Evolutionary conservation across 2,797 vertebrate genomes (phyloP).

Genomic region (Apogon talboti): DNA sequence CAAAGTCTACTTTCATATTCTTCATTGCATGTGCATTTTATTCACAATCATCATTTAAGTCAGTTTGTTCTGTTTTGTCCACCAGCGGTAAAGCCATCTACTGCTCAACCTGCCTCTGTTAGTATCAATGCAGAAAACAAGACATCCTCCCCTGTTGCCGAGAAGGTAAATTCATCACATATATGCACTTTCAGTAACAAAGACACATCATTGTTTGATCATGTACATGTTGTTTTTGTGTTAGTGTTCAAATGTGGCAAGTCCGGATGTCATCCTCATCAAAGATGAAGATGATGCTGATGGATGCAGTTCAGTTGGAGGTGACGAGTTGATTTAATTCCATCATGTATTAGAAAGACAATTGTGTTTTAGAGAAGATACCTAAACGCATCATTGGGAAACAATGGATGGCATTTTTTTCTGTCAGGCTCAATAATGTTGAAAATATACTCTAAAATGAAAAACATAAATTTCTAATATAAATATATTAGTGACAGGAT

Average conservation of each 20-base stretch:
- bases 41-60: background rate
- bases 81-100: slow-evolving; percentile 52
- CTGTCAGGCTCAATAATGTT: too few relatives aligned
- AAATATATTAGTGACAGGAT: too few relatives aligned
- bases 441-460: too few relatives aligned
- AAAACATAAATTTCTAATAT: too few relatives aligned
- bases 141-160: slow-evolving; percentile 15
- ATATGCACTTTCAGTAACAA: background rate
- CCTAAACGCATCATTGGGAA: too few relatives aligned
- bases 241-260: slow-evolving; percentile 64
- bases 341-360: too few relatives aligned
- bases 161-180: slow-evolving; percentile 45
- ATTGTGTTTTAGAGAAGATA: background rate
- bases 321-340: slow-evolving; percentile 46
- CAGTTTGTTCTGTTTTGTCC: slow-evolving; percentile 12
- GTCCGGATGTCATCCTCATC: slow-evolving; percentile 78
- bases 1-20: background rate
- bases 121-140: slow-evolving; percentile 36
- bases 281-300: slow-evolving; percentile 79
- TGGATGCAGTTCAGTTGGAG: slow-evolving; percentile 46
- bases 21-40: background rate
- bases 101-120: slow-evolving; percentile 28
- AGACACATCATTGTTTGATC: background rate
- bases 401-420: too few relatives aligned
- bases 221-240: slow-evolving; percentile 14